Conservation (phyloP, 2,113 vertebrate species). For the Protobothrops mucrosquamatus region DNA sequence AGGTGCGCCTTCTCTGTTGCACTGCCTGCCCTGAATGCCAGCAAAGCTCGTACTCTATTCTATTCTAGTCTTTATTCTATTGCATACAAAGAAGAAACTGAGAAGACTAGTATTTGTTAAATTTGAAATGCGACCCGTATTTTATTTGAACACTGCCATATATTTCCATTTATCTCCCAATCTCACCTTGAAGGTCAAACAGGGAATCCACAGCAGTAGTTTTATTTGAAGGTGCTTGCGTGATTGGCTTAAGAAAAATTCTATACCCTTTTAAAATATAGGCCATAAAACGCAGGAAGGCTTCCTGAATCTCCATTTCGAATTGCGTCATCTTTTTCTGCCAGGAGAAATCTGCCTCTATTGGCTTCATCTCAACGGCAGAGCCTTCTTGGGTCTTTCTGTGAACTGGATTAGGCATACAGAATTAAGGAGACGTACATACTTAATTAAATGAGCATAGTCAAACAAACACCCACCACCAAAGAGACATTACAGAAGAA, state of each 20-base stretch:
- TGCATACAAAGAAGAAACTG: not conserved
- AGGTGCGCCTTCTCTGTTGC: not conserved
- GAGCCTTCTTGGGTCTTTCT: constrained; percentile 77
- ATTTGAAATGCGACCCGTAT: not conserved
- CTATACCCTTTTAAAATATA: constrained; percentile 94
- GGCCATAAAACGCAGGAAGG: constrained; percentile 96
- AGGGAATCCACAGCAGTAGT: constrained; percentile 90
- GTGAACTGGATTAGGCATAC: constrained; percentile 64
- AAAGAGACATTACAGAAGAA: too few relatives aligned
- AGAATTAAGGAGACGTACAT: not conserved
- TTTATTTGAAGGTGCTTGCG: constrained; percentile 92
- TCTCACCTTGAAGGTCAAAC: constrained; percentile 92
- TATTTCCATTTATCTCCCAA: not conserved
- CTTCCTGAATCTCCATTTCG: constrained; percentile 96
- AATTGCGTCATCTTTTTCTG: constrained; percentile 89
- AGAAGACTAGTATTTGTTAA: not conserved
- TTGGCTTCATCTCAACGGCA: constrained; percentile 91
- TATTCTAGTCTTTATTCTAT: not conserved
- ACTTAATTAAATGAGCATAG: not conserved
- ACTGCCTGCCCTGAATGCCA: not conserved
- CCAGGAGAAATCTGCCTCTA: constrained; percentile 95
- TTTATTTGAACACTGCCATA: not conserved
- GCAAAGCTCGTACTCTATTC: not conserved
- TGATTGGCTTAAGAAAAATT: constrained; percentile 91
- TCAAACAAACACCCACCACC: not conserved